Percentiles rank a stretch among this genome's conserved stretches.
Conservation (phyloP, 2,797 vertebrate genomes). For the Argyrosomus regius region DNA sequence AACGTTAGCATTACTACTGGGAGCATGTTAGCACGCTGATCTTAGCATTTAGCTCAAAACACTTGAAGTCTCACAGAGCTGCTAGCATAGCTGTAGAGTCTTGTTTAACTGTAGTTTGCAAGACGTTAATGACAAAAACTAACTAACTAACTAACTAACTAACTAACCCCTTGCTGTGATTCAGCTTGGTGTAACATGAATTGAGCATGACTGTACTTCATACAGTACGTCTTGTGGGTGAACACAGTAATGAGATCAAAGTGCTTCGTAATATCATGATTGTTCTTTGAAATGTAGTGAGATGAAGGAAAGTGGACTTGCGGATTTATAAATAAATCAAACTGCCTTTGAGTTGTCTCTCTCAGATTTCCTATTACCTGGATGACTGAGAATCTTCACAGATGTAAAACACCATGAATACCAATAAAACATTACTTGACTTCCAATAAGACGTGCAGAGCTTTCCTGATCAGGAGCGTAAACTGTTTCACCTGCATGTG, state of each 20-base stretch:
- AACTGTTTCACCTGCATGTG: background rate
- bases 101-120: background rate
- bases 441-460: background rate
- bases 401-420: conserved; percentile 7
- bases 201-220: background rate
- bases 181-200: background rate
- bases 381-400: conserved; percentile 9
- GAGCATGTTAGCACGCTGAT: background rate
- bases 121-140: background rate
- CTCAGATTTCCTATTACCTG: conserved; percentile 12
- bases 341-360: background rate
- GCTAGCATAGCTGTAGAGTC: no score
- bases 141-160: no score
- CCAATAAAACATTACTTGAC: background rate
- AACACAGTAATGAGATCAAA: background rate
- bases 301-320: background rate
- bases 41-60: background rate
- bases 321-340: background rate
- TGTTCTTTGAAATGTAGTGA: background rate
- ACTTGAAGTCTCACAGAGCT: background rate
- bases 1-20: background rate
- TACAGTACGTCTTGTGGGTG: background rate
- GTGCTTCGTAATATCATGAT: background rate
- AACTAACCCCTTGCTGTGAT: background rate
- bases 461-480: background rate